Base-by-base conservation (phyloP, 2,888 invertebrate species). In the Homarus gammarus region DNA sequence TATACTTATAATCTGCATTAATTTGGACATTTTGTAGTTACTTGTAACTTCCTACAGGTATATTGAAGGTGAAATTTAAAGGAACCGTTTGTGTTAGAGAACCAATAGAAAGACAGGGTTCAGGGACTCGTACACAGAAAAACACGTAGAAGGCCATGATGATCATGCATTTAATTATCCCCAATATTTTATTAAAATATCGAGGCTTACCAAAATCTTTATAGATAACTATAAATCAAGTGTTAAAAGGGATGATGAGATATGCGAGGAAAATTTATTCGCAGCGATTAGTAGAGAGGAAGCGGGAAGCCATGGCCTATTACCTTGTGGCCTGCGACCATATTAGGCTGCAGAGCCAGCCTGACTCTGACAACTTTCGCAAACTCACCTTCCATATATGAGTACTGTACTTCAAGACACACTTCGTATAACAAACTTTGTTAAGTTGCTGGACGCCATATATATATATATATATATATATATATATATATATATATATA, bases 311-410 rank as follows among this genome's bases (percentile, higher is more conserved):
- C 49, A 49, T 49, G 8, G 49, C 49, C 8, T 56, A 22, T 56
- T 56, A 56, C 56, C 56, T 56, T 56, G 56, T 12, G 56, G 56
- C 18, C 5, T 5, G 0, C 18, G 56, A 56, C 56, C 56, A 56
- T 56, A 56, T 56, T 56, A 56, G 56, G 56, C 18, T 1, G 18
- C 56, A 5, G 12, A 12, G 51, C 31, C 56, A 31, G 44, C 77
- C 77, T 49, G 49, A 51, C 51, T 51, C 78, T 56, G 78, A 51
- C 51, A 78, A 78, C 78, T 78, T 78, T 78, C 78, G 49, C 78
- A 78, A 78, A 78, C 78, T 51, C 44, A 22, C 78, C 56, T 51
- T 33, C 78, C 78, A 56, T 33, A 18, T 56, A 51, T 18, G 56
- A 12, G 18, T 33, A 56, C 18, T 78, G 77, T 33, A 56, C 18